These are phyloP conservation scores for Mesembrinibis cayennensis DNA, from an alignment of 2,113 vertebrate species.

Conservation along the genomic window DNA sequence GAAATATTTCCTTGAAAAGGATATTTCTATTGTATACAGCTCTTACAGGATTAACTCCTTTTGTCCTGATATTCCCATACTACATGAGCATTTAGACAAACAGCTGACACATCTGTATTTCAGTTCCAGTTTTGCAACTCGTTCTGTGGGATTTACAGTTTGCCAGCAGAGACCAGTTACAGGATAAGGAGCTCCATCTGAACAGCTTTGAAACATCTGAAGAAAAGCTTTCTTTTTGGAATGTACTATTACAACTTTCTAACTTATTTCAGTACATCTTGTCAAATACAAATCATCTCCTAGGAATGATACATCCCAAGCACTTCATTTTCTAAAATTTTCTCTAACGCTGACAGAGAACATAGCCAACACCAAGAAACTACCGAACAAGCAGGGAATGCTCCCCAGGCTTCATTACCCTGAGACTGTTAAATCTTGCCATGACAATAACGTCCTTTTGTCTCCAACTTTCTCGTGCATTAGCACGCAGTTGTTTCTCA, in stretches of 20 bases:
- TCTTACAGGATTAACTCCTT: neutral
- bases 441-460: neutral
- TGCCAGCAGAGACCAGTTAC: neutral
- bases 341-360: neutral
- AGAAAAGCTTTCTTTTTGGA: neutral
- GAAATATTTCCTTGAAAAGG: neutral
- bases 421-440: neutral
- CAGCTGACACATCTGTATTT: neutral
- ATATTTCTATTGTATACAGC: neutral
- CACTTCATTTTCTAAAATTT: neutral
- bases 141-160: neutral
- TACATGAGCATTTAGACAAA: neutral
- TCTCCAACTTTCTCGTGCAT: neutral
- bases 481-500: neutral
- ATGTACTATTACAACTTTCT: neutral
- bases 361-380: neutral
- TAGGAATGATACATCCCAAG: neutral
- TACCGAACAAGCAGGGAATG: accelerated
- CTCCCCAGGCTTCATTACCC: neutral
- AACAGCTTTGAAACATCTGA: neutral
- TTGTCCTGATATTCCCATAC: neutral
- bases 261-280: neutral
- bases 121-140: neutral
- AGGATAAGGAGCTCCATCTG: neutral
- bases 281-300: neutral